phyloP scores from a whole-genome alignment of 1,140 invertebrate species.

The Cherax destructor region DNA sequence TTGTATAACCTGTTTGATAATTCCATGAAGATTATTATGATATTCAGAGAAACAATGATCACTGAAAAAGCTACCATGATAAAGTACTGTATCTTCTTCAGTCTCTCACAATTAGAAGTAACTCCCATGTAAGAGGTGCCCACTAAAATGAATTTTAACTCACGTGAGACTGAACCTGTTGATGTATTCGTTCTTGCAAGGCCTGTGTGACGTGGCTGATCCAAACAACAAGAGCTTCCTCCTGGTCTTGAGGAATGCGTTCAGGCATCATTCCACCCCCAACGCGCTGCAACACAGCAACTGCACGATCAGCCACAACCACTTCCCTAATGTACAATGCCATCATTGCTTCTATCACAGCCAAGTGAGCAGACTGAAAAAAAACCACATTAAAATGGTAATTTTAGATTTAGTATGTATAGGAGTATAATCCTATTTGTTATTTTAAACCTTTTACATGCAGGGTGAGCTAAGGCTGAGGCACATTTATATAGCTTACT shows the following conservation, averaged over 20 bases:
- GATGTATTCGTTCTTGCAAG: slow-evolving; percentile 78
- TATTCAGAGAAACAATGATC: too few species aligned
- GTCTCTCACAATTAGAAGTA: too few species aligned
- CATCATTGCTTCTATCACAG: slow-evolving; percentile 98
- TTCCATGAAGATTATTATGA: too few species aligned
- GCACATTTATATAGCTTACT: too few species aligned
- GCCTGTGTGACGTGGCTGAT: slow-evolving; percentile 90
- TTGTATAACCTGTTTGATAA: too few species aligned
- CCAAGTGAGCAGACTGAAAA: slow-evolving; percentile 93
- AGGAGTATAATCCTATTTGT: too few species aligned
- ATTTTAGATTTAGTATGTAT: neutral
- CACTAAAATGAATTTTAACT: neutral
- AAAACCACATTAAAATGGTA: neutral
- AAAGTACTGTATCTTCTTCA: too few species aligned
- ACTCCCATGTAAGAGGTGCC: too few species aligned
- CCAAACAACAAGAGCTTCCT: slow-evolving; percentile 93
- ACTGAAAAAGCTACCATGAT: too few species aligned
- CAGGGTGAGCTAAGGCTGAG: too few species aligned
- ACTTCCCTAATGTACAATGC: slow-evolving; percentile 94
- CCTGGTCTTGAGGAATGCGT: slow-evolving; percentile 82
- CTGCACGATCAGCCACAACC: slow-evolving; percentile 90
- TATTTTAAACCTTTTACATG: too few species aligned
- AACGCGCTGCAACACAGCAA: slow-evolving; percentile 88
- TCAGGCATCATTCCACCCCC: slow-evolving; percentile 77
- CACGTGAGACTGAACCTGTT: slow-evolving; percentile 69